phyloP scores from a whole-genome alignment of 2,888 invertebrate species.

The Agonopterix subpropinquella region DNA sequence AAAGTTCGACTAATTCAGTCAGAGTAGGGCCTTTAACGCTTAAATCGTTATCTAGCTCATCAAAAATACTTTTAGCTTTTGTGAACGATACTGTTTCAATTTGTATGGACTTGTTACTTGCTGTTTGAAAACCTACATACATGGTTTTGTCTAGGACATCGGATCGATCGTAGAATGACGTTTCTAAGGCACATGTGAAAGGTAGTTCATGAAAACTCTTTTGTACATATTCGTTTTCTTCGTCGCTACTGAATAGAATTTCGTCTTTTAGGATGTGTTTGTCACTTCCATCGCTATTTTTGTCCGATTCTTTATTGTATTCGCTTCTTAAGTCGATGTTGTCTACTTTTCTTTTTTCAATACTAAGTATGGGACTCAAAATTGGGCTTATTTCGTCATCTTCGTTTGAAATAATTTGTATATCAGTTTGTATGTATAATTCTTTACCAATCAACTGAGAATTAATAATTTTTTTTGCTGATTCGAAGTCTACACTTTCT shows the following conservation, averaged over 20 bases:
- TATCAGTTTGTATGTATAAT: conserved; percentile 26
- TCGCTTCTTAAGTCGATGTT: neutral
- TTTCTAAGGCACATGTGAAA: conserved; percentile 50
- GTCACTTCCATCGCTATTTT: neutral
- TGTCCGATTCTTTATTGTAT: neutral
- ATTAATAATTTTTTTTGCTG: conserved; percentile 42
- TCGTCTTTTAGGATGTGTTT: conserved; percentile 38
- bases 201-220: conserved; percentile 39
- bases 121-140: conserved; percentile 63
- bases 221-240: conserved; percentile 38
- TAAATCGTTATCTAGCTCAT: conserved; percentile 17
- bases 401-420: conserved; percentile 15
- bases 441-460: conserved; percentile 47
- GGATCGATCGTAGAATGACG: conserved; percentile 36
- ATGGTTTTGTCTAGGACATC: conserved; percentile 45
- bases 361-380: neutral
- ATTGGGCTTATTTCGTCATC: conserved; percentile 16
- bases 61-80: conserved; percentile 46
- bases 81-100: conserved; percentile 41
- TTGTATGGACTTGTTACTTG: conserved; percentile 58
- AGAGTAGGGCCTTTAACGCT: conserved; percentile 22
- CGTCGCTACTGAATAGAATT: conserved; percentile 61
- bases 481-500: conserved; percentile 27
- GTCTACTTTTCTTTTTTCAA: conserved; percentile 4
- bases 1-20: conserved; percentile 33